A percentile compares a stretch with the other conserved stretches of the same genome.
Evolutionary conservation across 2,113 vertebrate genomes (phyloP).

Genomic region (Petrocephalus microphthalmus): DNA sequence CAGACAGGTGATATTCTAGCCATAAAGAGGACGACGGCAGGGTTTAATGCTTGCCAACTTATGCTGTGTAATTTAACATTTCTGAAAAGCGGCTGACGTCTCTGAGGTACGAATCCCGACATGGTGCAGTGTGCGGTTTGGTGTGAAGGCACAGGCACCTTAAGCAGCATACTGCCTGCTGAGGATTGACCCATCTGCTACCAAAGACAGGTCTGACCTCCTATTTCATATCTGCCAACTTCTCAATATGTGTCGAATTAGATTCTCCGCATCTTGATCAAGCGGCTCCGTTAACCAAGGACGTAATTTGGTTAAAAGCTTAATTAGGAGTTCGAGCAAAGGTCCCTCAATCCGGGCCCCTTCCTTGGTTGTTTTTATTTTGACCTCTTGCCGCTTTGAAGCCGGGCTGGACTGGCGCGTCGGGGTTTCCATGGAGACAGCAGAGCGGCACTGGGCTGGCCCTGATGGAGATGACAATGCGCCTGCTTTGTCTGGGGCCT

Average conservation of each 20-base stretch:
- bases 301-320: background rate
- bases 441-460: background rate
- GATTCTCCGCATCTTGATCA: background rate
- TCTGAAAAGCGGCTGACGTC: background rate
- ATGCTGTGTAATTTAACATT: background rate
- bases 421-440: background rate
- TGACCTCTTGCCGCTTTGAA: background rate
- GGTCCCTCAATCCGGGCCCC: background rate
- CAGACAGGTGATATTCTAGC: background rate
- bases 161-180: background rate
- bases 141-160: background rate
- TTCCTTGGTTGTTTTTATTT: background rate
- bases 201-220: background rate
- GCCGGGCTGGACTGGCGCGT: background rate
- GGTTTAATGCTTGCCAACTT: background rate
- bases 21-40: background rate
- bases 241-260: background rate
- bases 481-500: background rate
- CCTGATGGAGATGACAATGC: background rate
- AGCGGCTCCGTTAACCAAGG: background rate
- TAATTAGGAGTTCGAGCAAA: background rate
- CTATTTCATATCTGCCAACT: background rate
- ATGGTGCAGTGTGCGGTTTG: background rate
- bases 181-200: background rate
- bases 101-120: background rate